phyloP scores from a whole-genome alignment of 2,888 invertebrate species.

The Dyspetes luteomarginatus region DNA sequence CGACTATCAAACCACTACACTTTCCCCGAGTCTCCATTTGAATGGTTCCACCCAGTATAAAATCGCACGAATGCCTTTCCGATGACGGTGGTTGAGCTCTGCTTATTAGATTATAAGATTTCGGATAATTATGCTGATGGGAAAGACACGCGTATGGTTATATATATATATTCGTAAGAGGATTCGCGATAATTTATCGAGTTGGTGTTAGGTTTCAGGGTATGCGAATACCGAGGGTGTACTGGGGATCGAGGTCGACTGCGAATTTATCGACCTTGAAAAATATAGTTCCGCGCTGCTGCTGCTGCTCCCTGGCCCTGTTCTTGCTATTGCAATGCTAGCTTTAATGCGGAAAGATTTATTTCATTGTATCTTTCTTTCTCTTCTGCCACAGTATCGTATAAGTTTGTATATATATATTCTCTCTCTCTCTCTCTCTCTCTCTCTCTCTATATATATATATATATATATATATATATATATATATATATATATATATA shows the following conservation, averaged over 20 bases:
- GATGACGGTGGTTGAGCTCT: neutral
- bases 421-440: no score
- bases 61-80: neutral
- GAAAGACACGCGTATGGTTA: constrained; percentile 1
- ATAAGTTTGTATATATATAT: neutral
- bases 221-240: constrained; percentile 35
- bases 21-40: no score
- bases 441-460: neutral
- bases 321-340: constrained; percentile 28
- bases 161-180: constrained; percentile 20
- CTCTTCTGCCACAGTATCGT: constrained; percentile 23
- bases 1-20: no score
- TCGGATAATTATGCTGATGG: constrained; percentile 35
- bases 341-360: constrained; percentile 64
- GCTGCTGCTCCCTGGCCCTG: constrained; percentile 6
- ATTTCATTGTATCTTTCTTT: constrained; percentile 57
- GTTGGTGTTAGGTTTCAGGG: constrained; percentile 24
- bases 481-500: neutral
- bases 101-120: constrained; percentile 3
- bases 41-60: no score
- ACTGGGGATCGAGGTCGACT: constrained; percentile 59
- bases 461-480: neutral
- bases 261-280: constrained; percentile 64
- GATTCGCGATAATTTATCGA: constrained; percentile 48
- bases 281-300: constrained; percentile 49